phyloP scores from a whole-genome alignment of 2,888 invertebrate genomes.

The Spisula subtruncata region DNA sequence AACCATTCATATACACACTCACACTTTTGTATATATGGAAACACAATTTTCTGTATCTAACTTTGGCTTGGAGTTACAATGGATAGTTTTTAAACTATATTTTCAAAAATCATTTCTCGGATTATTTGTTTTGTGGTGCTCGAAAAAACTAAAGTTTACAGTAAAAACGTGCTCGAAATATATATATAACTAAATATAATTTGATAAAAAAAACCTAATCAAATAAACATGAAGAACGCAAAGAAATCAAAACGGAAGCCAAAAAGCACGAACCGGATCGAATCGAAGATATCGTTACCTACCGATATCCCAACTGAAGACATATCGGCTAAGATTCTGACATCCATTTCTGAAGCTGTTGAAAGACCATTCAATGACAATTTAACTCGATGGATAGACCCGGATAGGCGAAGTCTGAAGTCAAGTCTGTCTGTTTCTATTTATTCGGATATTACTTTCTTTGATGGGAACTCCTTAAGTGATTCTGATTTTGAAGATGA shows the following conservation, averaged over 20 bases:
- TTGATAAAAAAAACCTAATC: not conserved
- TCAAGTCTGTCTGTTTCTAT: constrained; percentile 70
- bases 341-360: constrained; percentile 63
- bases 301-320: constrained; percentile 55
- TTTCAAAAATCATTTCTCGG: not conserved
- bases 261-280: constrained; percentile 42
- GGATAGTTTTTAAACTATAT: too few species aligned
- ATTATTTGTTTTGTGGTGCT: not conserved
- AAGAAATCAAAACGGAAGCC: not conserved
- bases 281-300: constrained; percentile 53
- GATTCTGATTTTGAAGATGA: constrained; percentile 51
- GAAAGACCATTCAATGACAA: constrained; percentile 57
- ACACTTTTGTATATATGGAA: not conserved
- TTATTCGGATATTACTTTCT: constrained; percentile 70
- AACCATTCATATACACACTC: not conserved
- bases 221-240: constrained; percentile 28
- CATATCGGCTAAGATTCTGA: constrained; percentile 61
- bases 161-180: not conserved
- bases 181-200: not conserved
- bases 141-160: not conserved
- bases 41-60: not conserved
- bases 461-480: constrained; percentile 58
- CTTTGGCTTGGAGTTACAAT: not conserved
- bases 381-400: constrained; percentile 60
- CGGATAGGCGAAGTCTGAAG: constrained; percentile 51